Evolutionary conservation across 2,797 vertebrate genomes (phyloP), one percentile per base, ranked within the genome.

Genomic region (Anniella stebbinsi): DNA sequence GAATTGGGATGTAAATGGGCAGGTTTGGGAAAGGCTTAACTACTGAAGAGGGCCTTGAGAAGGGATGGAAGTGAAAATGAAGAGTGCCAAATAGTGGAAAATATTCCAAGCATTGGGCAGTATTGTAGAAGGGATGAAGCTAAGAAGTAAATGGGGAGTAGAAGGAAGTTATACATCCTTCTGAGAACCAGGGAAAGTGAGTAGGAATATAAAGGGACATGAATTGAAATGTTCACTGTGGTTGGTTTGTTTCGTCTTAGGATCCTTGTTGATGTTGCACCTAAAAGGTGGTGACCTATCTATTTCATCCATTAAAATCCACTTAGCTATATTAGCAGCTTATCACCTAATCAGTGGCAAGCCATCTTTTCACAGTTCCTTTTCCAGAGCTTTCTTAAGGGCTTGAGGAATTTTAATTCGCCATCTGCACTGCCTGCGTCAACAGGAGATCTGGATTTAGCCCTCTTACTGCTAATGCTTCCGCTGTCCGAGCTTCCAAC

Each of bases 341-440:
- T 90, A 90, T 77, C 60, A 57, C 86, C 63, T 90, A 90, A 87
- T 87, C 86, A 77, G 89, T 87, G 72, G 84, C 86, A 90, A 90
- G 86, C 89, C 89, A 87, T 84, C 86, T 90, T 90, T 90, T 90
- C 89, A 87, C 89, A 90, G 80, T 90, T 90, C 86, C 72, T 87
- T 84, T 87, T 87, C 80, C 63, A 87, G 80, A 77, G 80, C 85
- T 90, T 90, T 57, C 89, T 90, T 87, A 83, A 90, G 72, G 51
- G 86, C 89, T 84, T 83, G 86, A 78, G 63, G 80, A 90, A 87
- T 84, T 77, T 90, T 90, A 90, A 90, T 87, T 90, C 89, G 70
- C 72, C 89, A 90, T 87, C 85, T 83, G 86, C 80, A 60, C 80
- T 90, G 80, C 73, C 80, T 90, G 72, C 80, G 80, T 90, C 80